Evolutionary conservation across 2,797 vertebrate genomes (phyloP), one percentile per base, ranked within the genome.

Genomic region (Macrochelys suwanniensis): DNA sequence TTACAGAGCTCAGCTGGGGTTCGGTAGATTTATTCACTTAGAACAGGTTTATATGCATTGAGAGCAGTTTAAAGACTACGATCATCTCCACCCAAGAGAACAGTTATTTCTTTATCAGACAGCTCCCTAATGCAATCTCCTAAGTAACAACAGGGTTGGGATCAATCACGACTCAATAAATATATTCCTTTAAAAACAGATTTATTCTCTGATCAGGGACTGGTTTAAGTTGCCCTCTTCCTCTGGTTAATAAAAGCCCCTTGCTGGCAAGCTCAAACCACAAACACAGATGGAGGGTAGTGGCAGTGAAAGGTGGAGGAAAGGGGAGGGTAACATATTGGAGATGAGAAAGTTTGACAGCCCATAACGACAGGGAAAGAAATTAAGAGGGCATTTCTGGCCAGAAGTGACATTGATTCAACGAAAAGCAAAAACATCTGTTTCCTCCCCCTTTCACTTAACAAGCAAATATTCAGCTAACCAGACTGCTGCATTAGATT

Each of bases 71-170:
- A 80, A 74, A 71, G 77, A 83, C 84, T 23, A 61, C 45, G 11
- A 90, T 89, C 94, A 90, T 65, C 51, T 90, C n/a, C n/a, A 28
- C 56, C 54, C n/a, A 85, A 47, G n/a, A 80, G 11, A 95, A 50
- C 0, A 87, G 71, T 45, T 91, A 49, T 5, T 80, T 88, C 28
- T 83, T 96, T 94, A 80, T 85, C 87, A 95, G 89, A 90, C 0
- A 4, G 47, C 74, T 89, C 31, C 88, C 82, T 87, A 91, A 90
- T 47, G 47, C 42, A 54, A 26, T 87, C 80, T 89, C 78, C 74
- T 76, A 82, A 80, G 47, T 84, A 94, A 7, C 1, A 33, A 54
- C 19, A 33, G 78, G 80, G 76, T 89, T 26, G 56, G 21, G 85
- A 86, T 93, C 33, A 42, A 85, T 21, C 79, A 82, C 68, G 76